Base-by-base conservation (phyloP, 2,797 vertebrate genomes). In the Crenuchus spilurus region DNA sequence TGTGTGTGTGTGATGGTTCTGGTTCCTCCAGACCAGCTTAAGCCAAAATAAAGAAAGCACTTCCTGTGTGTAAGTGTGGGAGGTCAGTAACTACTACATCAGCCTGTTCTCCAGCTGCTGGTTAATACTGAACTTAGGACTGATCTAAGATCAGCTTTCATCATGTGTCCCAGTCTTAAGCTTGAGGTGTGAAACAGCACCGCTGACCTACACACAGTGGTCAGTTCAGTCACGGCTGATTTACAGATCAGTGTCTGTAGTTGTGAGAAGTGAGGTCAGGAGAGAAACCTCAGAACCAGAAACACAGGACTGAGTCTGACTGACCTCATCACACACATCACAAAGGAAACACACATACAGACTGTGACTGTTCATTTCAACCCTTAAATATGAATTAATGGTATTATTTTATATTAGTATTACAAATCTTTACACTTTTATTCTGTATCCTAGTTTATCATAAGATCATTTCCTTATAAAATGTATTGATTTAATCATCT, bases 61-160 rank as follows among this genome's bases (percentile, higher is more conserved):
- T 60, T 67, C 52, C 10, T 6, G 39, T 60, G 24, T 14, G 13
- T 55, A 9, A n/a, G 44, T 49, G 33, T 41, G 18, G 61, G 61
- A 44, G 16, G 20, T 33, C 2, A 11, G 14, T 62, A 35, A 69
- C 31, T 75, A 42, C 51, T 49, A 18, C 52, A 5, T 75, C 24
- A 31, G 48, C n/a, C 18, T 11, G 52, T 69, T 62, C 4, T 54
- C 35, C 8, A 68, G 26, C 18, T 46, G 37, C 0, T 58, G 51
- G 20, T 24, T 63, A 6, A 14, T 55, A 22, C 64, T 57, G 64
- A 64, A 57, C 41, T 76, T 57, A 58, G 69, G 70, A 18, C 28
- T 26, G 13, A 42, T n/a, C 42, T 28, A n/a, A 41, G 3, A 20
- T 64, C 63, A 57, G 18, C 14, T 61, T 54, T 37, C 44, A 41